Base-by-base conservation (phyloP, 2,113 vertebrate genomes). In the Heptranchias perlo region DNA sequence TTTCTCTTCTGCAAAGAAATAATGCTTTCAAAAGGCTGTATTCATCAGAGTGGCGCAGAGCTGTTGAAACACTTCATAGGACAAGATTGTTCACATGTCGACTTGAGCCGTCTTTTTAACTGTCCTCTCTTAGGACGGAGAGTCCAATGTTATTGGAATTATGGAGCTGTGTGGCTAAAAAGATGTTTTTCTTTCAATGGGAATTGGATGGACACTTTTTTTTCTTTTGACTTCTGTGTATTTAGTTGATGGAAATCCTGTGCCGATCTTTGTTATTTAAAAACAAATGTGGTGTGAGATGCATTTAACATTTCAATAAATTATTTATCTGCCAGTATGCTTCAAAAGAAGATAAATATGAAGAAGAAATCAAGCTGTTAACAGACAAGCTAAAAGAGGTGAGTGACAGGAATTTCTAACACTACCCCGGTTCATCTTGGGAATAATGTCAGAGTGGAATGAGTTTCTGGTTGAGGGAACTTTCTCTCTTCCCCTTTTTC, bases 381-480 rank as follows among this genome's bases (percentile, higher is more conserved):
- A 98, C 98, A 64, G 99, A 99, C 96, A 99, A 99, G 96, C 98
- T 99, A 96, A 99, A 99, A 97, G 99, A 99, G 98, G 99, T 99
- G 96, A 98, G 98, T 18, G 58, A 28, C 47, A 16, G 11, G 64
- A 31, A 52, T 69, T 95, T 49, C 13, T 95, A 62, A 65, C n/a
- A 73, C 1, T 16, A 96, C 16, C 28, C 39, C 82, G 16, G 0
- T 69, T 52, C 93, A 67, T 1, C 8, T 54, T 61, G 5, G 54
- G 87, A 31, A 89, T 54, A 89, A 89, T 87, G 13, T 49, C 49
- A 11, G 28, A 16, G 25, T 54, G 11, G 87, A 4, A 35, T 35
- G 52, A 25, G 44, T 91, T 91, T 61, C 52, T 91, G 16, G 13
- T 11, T 86, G 82, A 47, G 14, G 78, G 76, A 21, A 73, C 28